Evolutionary conservation across 2,113 vertebrate species (phyloP).

Genomic region (Aegithalos caudatus): DNA sequence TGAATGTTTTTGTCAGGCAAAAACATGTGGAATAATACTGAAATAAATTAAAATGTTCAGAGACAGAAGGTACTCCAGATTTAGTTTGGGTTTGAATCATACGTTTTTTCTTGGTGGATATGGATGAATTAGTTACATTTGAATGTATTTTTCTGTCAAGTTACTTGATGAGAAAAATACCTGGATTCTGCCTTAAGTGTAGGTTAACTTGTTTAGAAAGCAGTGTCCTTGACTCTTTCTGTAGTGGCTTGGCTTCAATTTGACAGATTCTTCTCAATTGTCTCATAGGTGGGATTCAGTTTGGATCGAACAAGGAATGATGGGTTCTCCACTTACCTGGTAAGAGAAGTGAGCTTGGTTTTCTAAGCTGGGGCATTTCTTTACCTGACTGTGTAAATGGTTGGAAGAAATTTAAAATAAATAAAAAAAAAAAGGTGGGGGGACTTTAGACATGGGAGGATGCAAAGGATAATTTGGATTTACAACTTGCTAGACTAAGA

Average conservation of each 20-base stretch:
- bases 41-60: background rate
- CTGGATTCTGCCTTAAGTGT: background rate
- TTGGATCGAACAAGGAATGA: constrained; percentile 83
- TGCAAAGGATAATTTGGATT: background rate
- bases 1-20: background rate
- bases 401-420: background rate
- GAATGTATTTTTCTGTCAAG: background rate
- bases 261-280: background rate
- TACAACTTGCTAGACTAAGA: background rate
- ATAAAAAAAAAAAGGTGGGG: accelerated
- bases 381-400: background rate
- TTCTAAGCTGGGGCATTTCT: background rate
- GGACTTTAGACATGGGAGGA: background rate
- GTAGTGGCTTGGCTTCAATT: background rate
- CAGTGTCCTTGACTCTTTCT: background rate
- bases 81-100: background rate
- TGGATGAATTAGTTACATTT: background rate
- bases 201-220: background rate
- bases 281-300: constrained; percentile 80
- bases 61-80: background rate
- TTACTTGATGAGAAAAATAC: background rate
- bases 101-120: background rate
- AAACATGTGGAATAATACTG: background rate
- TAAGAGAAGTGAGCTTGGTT: constrained; percentile 25
- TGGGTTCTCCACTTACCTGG: constrained; percentile 84